Percentiles rank a stretch among this genome's conserved stretches.
Evolutionary conservation across 2,797 vertebrate species (phyloP).

Genomic region (Spheniscus humboldti): DNA sequence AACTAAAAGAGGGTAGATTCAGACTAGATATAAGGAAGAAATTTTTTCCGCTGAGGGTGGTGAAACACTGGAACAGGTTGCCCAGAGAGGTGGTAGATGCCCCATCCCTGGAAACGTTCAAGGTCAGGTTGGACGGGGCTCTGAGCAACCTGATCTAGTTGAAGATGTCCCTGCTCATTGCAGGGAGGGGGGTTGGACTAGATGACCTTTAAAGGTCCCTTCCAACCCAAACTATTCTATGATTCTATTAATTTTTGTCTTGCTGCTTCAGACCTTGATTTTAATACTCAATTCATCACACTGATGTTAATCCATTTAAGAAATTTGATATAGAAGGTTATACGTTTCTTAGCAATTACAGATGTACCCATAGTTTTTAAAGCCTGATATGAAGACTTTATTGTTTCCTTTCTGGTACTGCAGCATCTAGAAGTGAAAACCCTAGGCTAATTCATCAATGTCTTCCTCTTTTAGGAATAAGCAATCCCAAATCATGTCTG

Average conservation of each 20-base stretch:
- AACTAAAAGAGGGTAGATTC: too few relatives aligned
- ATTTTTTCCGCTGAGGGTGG: too few relatives aligned
- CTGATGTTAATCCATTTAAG: neutral
- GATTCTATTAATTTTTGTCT: neutral
- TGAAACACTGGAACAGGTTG: too few relatives aligned
- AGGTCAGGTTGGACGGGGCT: too few relatives aligned
- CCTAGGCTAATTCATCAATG: neutral
- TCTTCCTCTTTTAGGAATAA: neutral
- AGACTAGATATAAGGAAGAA: too few relatives aligned
- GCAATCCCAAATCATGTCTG: neutral
- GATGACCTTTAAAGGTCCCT: too few relatives aligned
- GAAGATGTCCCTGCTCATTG: too few relatives aligned
- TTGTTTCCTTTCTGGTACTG: neutral
- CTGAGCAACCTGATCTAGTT: too few relatives aligned
- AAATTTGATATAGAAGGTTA: neutral
- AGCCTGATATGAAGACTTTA: neutral
- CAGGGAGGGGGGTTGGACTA: too few relatives aligned
- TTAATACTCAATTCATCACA: neutral
- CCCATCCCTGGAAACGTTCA: too few relatives aligned
- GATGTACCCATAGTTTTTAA: neutral
- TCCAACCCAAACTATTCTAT: too few relatives aligned
- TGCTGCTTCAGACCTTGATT: neutral
- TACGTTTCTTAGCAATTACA: neutral
- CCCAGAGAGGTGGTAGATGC: too few relatives aligned
- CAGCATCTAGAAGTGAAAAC: neutral